Conservation (phyloP, 2,888 invertebrate genomes). For the Clunio marinus region DNA sequence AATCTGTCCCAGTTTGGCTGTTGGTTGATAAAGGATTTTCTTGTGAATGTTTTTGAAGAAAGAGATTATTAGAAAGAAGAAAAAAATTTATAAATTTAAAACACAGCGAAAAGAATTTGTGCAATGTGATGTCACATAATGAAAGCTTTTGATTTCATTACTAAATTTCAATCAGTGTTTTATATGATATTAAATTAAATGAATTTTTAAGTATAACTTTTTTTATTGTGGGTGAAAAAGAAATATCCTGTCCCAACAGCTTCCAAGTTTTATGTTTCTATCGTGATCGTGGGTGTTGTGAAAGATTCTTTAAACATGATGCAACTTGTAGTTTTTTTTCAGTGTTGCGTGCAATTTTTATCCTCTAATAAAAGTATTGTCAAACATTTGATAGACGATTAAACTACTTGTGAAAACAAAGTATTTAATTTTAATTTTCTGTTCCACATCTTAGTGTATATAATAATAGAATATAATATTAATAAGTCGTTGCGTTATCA, state of each 20-base stretch:
- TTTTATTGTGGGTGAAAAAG: too few species aligned
- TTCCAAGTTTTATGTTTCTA: slow-evolving; percentile 24
- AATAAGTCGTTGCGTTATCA: slow-evolving; percentile 6
- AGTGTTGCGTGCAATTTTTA: slow-evolving; percentile 6
- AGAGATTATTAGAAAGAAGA: not conserved
- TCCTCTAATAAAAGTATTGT: not conserved
- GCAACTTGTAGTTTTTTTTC: slow-evolving; percentile 17
- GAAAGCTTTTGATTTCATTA: too few species aligned
- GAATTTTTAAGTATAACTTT: too few species aligned
- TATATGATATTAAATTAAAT: too few species aligned
- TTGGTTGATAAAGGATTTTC: slow-evolving; percentile 11
- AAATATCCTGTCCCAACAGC: slow-evolving; percentile 11
- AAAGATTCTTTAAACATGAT: not conserved
- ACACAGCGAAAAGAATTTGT: too few species aligned
- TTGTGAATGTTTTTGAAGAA: not conserved
- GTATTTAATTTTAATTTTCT: not conserved
- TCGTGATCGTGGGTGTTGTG: slow-evolving; percentile 24
- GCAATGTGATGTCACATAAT: too few species aligned
- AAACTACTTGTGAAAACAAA: not conserved
- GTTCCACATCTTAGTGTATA: slow-evolving; percentile 1
- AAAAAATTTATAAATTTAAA: too few species aligned
- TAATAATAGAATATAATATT: too few species aligned
- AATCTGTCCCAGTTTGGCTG: slow-evolving; percentile 18
- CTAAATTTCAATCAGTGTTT: too few species aligned
- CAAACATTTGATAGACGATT: not conserved